Evolutionary conservation across 2,113 vertebrate genomes (phyloP).

Genomic region (Micromys minutus): DNA sequence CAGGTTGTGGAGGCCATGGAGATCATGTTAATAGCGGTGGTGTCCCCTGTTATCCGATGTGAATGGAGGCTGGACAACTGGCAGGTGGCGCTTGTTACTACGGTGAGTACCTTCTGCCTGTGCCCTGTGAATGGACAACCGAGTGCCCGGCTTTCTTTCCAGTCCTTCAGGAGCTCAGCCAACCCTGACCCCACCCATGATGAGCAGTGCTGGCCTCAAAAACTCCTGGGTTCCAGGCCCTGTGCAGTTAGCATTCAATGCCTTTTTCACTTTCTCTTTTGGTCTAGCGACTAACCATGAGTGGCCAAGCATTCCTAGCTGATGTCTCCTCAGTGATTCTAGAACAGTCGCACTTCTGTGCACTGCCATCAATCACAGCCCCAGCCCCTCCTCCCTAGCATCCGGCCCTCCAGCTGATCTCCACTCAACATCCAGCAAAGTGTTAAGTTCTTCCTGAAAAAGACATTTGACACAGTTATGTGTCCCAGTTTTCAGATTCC

Average conservation of each 20-base stretch:
- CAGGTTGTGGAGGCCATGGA: slow-evolving; percentile 97
- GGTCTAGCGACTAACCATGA: not conserved
- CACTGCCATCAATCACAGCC: not conserved
- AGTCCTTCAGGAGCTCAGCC: accelerated
- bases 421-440: not conserved
- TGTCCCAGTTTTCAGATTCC: not conserved
- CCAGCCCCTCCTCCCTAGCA: too few relatives aligned
- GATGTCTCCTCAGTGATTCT: not conserved
- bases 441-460: not conserved
- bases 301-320: not conserved
- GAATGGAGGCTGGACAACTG: slow-evolving; percentile 96
- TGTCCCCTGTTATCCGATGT: slow-evolving; percentile 93
- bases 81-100: slow-evolving; percentile 97
- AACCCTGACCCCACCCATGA: not conserved
- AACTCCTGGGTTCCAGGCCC: not conserved
- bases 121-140: not conserved
- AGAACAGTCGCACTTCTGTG: not conserved
- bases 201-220: not conserved
- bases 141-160: accelerated
- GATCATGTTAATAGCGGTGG: slow-evolving; percentile 96
- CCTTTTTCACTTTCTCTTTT: not conserved
- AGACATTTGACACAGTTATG: too few relatives aligned
- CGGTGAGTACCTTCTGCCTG: slow-evolving; percentile 85
- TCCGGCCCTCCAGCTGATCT: not conserved
- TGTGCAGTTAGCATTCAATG: not conserved